A percentile compares a stretch with the other conserved stretches of the same genome.
These are phyloP conservation scores for Dolichotis patagonum DNA, from an alignment of 2,113 vertebrate species.

Conservation along the genomic window DNA sequence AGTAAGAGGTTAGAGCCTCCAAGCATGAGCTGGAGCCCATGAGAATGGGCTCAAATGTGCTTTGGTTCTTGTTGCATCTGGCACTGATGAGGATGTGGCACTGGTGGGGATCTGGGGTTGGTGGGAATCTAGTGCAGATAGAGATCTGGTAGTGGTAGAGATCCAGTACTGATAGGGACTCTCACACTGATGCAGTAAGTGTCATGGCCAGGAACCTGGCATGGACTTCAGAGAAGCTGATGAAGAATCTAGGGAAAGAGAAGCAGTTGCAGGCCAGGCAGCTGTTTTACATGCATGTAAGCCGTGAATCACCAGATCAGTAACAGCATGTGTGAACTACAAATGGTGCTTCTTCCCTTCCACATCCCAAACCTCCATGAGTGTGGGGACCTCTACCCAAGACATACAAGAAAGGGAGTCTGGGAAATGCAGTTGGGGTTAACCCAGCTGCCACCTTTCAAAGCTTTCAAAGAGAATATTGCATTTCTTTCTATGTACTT, in stretches of 20 bases:
- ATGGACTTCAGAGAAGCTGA: not conserved
- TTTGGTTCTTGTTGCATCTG: not conserved
- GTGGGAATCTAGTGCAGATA: not conserved
- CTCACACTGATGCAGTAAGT: not conserved
- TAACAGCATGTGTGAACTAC: fast-evolving
- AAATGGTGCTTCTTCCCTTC: no score
- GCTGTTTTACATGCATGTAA: fast-evolving
- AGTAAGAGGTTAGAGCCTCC: not conserved
- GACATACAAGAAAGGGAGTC: not conserved
- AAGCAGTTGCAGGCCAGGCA: fast-evolving
- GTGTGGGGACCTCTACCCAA: not conserved
- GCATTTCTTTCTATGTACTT: not conserved
- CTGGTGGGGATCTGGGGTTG: not conserved
- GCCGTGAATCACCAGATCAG: not conserved
- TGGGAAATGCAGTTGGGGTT: not conserved
- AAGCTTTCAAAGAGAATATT: not conserved
- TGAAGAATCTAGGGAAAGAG: not conserved
- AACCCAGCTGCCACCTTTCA: fast-evolving
- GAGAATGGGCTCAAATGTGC: not conserved
- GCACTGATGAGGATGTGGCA: not conserved
- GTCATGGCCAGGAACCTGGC: not conserved
- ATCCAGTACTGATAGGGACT: not conserved
- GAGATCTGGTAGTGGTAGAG: not conserved
- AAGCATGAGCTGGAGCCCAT: fast-evolving
- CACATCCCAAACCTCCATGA: fast-evolving